Conservation (phyloP, 2,888 invertebrate species). For the Leucophenga montana region DNA sequence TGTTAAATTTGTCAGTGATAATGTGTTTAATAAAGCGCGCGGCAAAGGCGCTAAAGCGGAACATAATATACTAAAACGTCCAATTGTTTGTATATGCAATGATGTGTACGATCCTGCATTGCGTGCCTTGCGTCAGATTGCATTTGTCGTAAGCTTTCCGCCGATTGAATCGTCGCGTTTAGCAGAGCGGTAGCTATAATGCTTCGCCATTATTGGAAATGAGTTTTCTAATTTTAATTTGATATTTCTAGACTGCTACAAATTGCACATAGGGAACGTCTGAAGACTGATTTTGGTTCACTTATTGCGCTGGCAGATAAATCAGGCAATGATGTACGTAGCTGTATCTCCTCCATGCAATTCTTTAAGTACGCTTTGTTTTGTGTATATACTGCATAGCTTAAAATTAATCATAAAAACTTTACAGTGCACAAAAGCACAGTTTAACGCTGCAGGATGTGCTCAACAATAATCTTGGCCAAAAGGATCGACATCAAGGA, state of each 20-base stretch:
- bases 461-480: conserved; percentile 82
- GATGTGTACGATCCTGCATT: conserved; percentile 92
- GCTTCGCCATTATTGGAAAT: neutral
- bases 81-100: conserved; percentile 98
- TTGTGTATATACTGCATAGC: neutral
- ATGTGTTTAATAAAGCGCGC: conserved; percentile 69
- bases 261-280: conserved; percentile 80
- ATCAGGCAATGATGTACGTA: conserved; percentile 90
- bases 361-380: conserved; percentile 75
- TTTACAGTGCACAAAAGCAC: conserved; percentile 64
- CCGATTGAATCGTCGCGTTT: conserved; percentile 76
- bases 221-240: conserved; percentile 35
- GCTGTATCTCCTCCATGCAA: conserved; percentile 92
- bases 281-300: conserved; percentile 81
- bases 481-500: conserved; percentile 89
- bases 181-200: conserved; percentile 72
- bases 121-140: conserved; percentile 83
- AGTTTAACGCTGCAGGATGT: conserved; percentile 75
- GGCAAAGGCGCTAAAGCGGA: conserved; percentile 75
- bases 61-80: conserved; percentile 81
- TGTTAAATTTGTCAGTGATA: conserved; percentile 84
- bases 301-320: conserved; percentile 86
- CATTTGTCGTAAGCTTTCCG: conserved; percentile 83
- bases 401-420: neutral
- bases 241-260: conserved; percentile 76